phyloP scores from a whole-genome alignment of 1,140 invertebrate species.

The Anagrus nilaparvatae region DNA sequence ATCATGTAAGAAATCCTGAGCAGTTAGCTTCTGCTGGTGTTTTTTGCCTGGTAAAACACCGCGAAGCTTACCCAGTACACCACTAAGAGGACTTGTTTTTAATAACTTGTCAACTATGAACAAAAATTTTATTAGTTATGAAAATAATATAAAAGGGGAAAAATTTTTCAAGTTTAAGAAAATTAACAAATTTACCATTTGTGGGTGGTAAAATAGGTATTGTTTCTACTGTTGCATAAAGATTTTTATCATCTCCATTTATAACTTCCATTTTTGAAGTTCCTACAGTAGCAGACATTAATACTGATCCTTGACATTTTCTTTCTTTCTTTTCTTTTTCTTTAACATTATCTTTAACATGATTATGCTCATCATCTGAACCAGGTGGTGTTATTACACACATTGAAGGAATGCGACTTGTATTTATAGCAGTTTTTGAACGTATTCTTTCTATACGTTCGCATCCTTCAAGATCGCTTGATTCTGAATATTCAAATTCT shows the following conservation, averaged over 20 bases:
- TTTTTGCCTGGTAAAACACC: conserved; percentile 34
- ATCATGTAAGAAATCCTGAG: too few species aligned
- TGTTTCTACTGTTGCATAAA: conserved; percentile 45
- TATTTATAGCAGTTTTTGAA: conserved; percentile 77
- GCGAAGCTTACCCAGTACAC: conserved; percentile 37
- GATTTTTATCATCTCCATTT: conserved; percentile 43
- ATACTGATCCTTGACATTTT: conserved; percentile 23
- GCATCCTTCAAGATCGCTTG: conserved; percentile 72
- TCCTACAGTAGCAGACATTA: conserved; percentile 37
- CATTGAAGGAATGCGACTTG: conserved; percentile 81
- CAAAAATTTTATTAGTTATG: too few species aligned
- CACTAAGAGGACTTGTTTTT: conserved; percentile 32
- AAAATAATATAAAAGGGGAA: too few species aligned
- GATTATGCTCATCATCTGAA: conserved; percentile 69
- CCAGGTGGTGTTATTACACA: conserved; percentile 82
- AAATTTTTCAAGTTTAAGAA: too few species aligned
- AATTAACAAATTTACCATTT: too few species aligned
- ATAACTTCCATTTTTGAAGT: conserved; percentile 44
- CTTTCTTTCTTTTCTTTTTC: conserved; percentile 19
- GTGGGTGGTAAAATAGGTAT: too few species aligned
- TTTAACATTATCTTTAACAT: conserved; percentile 56
- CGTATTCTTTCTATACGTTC: conserved; percentile 75
- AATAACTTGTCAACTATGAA: too few species aligned
- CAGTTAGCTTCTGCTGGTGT: conserved; percentile 30
- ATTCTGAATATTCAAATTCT: conserved; percentile 66